These are phyloP conservation scores for Lagodon rhomboides DNA, from an alignment of 2,797 vertebrate species.

Conservation along the genomic window DNA sequence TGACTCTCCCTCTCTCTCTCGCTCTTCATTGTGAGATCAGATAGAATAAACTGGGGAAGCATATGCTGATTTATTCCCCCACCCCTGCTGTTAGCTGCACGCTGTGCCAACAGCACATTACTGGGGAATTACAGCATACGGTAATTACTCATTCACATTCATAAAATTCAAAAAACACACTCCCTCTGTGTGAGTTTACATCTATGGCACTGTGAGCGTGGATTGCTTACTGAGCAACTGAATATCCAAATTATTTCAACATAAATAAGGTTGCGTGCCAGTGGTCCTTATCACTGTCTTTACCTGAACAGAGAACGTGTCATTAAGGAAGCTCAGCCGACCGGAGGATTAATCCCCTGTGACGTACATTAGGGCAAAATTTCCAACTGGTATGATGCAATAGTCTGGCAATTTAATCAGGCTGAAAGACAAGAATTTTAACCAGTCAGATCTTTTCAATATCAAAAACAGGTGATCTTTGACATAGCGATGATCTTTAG, in stretches of 20 bases:
- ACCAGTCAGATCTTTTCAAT: neutral
- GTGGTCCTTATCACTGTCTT: neutral
- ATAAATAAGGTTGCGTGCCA: neutral
- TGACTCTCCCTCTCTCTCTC: neutral
- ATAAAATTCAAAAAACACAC: slow-evolving; percentile 25
- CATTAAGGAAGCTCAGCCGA: neutral
- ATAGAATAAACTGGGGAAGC: slow-evolving; percentile 37
- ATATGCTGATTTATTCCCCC: slow-evolving; percentile 55
- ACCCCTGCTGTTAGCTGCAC: slow-evolving; percentile 49
- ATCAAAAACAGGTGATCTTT: neutral
- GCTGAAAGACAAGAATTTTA: neutral
- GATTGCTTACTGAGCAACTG: neutral
- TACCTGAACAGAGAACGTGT: neutral
- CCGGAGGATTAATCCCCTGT: neutral
- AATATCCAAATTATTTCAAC: neutral
- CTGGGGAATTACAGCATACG: slow-evolving; percentile 40
- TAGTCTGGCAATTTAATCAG: slow-evolving; percentile 1
- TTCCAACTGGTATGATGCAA: slow-evolving; percentile 23
- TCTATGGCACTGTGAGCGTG: neutral
- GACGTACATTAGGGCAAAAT: neutral
- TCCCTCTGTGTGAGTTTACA: neutral
- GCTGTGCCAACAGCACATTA: slow-evolving; percentile 61
- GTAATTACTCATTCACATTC: slow-evolving; percentile 57
- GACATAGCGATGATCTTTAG: neutral
- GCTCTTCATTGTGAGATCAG: slow-evolving; percentile 37